Evolutionary conservation across 1,140 invertebrate species (phyloP).

Genomic region (Euwallacea fornicatus): DNA sequence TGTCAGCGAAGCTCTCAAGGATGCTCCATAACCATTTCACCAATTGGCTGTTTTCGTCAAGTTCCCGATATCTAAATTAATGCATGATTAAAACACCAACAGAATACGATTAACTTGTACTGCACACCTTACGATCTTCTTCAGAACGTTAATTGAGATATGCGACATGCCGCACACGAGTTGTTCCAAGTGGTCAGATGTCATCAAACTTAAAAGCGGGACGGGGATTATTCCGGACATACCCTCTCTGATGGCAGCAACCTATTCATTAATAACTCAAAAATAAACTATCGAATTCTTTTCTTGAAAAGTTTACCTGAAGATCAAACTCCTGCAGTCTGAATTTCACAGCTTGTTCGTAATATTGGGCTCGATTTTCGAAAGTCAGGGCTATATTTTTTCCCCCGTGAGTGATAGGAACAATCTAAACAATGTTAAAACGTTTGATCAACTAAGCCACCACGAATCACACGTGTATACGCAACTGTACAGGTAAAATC

Average conservation of each 20-base stretch:
- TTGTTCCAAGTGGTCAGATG: conserved; percentile 64
- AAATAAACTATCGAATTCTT: too few relatives aligned
- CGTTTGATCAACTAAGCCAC: too few relatives aligned
- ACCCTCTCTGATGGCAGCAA: conserved; percentile 64
- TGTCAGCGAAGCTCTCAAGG: conserved; percentile 65
- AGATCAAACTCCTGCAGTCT: conserved; percentile 67
- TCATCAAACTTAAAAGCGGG: conserved; percentile 64
- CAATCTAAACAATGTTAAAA: conserved; percentile 47
- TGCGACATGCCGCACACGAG: conserved; percentile 68
- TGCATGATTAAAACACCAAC: not conserved
- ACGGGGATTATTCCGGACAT: conserved; percentile 70
- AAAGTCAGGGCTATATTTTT: conserved; percentile 64
- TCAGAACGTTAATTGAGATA: conserved; percentile 64
- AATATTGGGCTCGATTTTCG: conserved; percentile 64
- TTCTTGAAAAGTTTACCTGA: conserved; percentile 50
- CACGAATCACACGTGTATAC: too few relatives aligned
- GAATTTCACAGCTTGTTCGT: conserved; percentile 63
- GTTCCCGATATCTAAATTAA: conserved; percentile 61
- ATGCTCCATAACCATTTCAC: conserved; percentile 70
- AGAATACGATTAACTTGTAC: not conserved
- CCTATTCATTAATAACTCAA: conserved; percentile 19
- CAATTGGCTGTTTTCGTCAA: conserved; percentile 64
- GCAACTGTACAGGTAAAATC: too few relatives aligned
- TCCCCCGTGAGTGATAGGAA: conserved; percentile 65
- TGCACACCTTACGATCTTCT: conserved; percentile 64